phyloP scores from a whole-genome alignment of 2,888 invertebrate genomes.

The Eurytoma californica region DNA sequence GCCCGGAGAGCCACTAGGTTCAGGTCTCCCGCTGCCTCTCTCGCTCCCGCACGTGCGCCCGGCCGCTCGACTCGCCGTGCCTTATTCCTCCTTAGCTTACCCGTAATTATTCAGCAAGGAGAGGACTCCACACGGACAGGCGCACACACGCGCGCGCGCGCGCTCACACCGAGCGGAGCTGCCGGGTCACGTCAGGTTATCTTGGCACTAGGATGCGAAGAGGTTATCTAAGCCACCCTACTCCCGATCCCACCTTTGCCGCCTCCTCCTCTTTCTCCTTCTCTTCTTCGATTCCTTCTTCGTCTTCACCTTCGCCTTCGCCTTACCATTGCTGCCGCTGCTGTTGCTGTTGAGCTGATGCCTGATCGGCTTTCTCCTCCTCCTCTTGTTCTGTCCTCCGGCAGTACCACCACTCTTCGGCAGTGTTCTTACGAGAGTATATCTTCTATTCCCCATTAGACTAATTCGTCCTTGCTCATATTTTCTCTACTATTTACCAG shows the following conservation, averaged over 20 bases:
- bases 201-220: slow-evolving; percentile 70
- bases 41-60: slow-evolving; percentile 27
- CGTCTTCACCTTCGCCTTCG: slow-evolving; percentile 30
- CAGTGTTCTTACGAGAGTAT: too few relatives aligned
- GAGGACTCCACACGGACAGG: slow-evolving; percentile 53
- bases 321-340: background rate
- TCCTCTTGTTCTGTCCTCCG: background rate
- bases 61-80: slow-evolving; percentile 20
- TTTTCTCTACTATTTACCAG: too few relatives aligned
- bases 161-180: slow-evolving; percentile 22
- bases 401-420: background rate
- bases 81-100: slow-evolving; percentile 65
- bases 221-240: slow-evolving; percentile 72
- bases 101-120: slow-evolving; percentile 74
- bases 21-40: slow-evolving; percentile 67
- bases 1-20: slow-evolving; percentile 70
- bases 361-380: background rate
- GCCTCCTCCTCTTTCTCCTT: slow-evolving; percentile 54
- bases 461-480: too few relatives aligned
- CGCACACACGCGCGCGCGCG: too few relatives aligned
- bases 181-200: slow-evolving; percentile 68
- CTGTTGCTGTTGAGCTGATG: background rate
- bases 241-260: slow-evolving; percentile 62
- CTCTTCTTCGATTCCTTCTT: slow-evolving; percentile 35
- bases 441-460: too few relatives aligned